Percentiles rank a stretch among this genome's conserved stretches.
Conservation (phyloP, 2,888 invertebrate genomes). For the Megalurothrips usitatus region DNA sequence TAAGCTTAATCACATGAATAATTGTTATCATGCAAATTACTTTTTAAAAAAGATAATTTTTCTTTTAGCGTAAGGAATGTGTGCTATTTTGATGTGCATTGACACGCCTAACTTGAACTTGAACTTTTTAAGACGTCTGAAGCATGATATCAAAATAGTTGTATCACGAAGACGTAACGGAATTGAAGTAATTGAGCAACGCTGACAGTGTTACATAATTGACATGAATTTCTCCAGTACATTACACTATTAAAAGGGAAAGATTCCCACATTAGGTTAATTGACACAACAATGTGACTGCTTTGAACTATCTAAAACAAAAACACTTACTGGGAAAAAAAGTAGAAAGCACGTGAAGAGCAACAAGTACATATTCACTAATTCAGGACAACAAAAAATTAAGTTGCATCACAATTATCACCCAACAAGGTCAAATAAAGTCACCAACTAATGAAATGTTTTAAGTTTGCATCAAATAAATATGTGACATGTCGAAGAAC, state of each 20-base stretch:
- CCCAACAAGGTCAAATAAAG: not conserved
- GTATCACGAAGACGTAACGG: not conserved
- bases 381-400: not conserved
- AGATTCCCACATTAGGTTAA: not conserved
- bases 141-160: not conserved
- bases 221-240: not conserved
- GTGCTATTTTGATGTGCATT: not conserved
- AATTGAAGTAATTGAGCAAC: not conserved
- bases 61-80: not conserved
- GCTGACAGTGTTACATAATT: not conserved
- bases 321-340: not conserved
- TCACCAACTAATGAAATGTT: not conserved
- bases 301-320: not conserved
- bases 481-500: not conserved
- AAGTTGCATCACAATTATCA: not conserved
- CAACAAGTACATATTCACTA: not conserved
- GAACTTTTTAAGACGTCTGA: not conserved
- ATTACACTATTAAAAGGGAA: not conserved
- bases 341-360: not conserved
- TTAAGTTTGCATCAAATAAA: not conserved
- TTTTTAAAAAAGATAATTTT: not conserved
- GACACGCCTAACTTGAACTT: too few species aligned
- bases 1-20: not conserved
- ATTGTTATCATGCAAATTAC: not conserved
- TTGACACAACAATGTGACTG: not conserved